Conservation (phyloP, 2,113 vertebrate genomes). For the Dromiciops gliroides region DNA sequence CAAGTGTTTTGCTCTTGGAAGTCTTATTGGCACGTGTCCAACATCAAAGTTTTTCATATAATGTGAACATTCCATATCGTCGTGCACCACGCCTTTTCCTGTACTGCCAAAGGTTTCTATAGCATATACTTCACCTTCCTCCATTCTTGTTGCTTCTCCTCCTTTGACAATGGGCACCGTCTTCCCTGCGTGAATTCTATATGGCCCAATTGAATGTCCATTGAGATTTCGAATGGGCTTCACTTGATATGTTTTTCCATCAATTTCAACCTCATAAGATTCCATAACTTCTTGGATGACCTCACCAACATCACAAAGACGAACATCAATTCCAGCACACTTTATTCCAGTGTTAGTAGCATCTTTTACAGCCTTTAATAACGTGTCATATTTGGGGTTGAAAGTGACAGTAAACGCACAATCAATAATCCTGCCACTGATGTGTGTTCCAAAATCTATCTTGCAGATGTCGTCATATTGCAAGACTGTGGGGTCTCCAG, state of each 20-base stretch:
- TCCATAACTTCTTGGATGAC: slow-evolving; percentile 98
- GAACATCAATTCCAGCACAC: slow-evolving; percentile 95
- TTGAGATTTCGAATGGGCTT: slow-evolving; percentile 98
- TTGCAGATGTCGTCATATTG: slow-evolving; percentile 97
- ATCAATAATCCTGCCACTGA: slow-evolving; percentile 96
- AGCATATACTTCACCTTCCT: slow-evolving; percentile 98
- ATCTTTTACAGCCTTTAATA: slow-evolving; percentile 87
- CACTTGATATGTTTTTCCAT: slow-evolving; percentile 97
- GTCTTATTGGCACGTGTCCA: slow-evolving; percentile 97
- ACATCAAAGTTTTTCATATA: slow-evolving; percentile 99
- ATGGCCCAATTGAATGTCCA: slow-evolving; percentile 96
- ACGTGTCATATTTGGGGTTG: slow-evolving; percentile 96
- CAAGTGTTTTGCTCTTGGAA: slow-evolving; percentile 96
- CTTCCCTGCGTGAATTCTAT: slow-evolving; percentile 98
- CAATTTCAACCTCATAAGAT: slow-evolving; percentile 96
- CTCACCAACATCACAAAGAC: slow-evolving; percentile 94
- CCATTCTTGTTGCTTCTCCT: slow-evolving; percentile 97
- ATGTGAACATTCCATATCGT: slow-evolving; percentile 99
- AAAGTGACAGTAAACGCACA: slow-evolving; percentile 97
- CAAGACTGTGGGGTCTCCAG: slow-evolving; percentile 95
- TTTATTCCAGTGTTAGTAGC: slow-evolving; percentile 96
- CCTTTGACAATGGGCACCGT: slow-evolving; percentile 99
- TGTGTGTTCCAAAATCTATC: slow-evolving; percentile 98
- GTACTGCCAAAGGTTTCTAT: slow-evolving; percentile 99
- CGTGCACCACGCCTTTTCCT: slow-evolving; percentile 96